Evolutionary conservation across 2,797 vertebrate genomes (phyloP).

Genomic region (Sylvilagus floridanus): DNA sequence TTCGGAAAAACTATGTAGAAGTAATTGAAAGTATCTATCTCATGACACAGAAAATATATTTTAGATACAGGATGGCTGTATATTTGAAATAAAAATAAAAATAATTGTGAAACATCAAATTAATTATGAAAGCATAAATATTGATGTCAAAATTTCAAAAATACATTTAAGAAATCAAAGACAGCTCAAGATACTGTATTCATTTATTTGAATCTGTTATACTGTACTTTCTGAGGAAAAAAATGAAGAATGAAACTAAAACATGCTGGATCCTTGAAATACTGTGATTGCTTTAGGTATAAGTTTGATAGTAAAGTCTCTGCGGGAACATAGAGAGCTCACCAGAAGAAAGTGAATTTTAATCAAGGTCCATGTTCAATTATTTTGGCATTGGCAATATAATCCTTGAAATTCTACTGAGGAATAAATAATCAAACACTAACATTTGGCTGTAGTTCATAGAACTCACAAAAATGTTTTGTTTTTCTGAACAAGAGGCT

Average conservation of each 20-base stretch:
- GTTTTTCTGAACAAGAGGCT: neutral
- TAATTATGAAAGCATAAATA: neutral
- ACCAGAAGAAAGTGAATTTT: constrained; percentile 27
- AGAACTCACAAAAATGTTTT: constrained; percentile 53
- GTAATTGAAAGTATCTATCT: constrained; percentile 64
- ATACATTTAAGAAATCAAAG: constrained; percentile 31
- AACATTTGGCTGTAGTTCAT: constrained; percentile 30
- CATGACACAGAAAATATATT: constrained; percentile 62
- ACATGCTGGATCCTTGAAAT: neutral
- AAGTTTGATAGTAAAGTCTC: neutral
- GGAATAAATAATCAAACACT: constrained; percentile 36
- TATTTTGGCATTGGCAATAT: constrained; percentile 7
- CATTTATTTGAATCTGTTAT: neutral
- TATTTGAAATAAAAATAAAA: constrained; percentile 55
- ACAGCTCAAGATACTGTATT: constrained; percentile 9
- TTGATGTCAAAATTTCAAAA: constrained; percentile 36
- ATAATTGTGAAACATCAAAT: neutral
- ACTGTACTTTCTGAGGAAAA: constrained; percentile 11
- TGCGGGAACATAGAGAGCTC: neutral
- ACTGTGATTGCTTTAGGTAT: neutral
- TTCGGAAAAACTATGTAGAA: constrained; percentile 8
- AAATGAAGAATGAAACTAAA: constrained; percentile 32
- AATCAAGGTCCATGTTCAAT: constrained; percentile 1
- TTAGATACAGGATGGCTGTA: neutral
- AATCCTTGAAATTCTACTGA: constrained; percentile 30